A percentile compares a stretch with the other conserved stretches of the same genome.
Conservation (phyloP, 2,113 vertebrate species). For the Sciurus niger region DNA sequence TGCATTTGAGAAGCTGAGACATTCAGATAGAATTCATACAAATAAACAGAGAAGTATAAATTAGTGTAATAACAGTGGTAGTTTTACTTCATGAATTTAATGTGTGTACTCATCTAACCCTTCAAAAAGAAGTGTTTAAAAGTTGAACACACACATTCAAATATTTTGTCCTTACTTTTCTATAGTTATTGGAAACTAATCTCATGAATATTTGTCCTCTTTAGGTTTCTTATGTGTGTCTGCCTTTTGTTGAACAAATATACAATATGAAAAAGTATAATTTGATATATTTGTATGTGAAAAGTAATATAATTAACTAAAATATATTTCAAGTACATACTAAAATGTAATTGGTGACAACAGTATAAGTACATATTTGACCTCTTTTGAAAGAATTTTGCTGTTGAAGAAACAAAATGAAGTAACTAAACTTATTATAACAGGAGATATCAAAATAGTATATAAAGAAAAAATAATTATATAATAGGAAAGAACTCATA, state of each 20-base stretch:
- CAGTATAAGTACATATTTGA: background rate
- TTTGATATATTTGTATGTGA: background rate
- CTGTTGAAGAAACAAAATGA: background rate
- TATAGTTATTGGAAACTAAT: background rate
- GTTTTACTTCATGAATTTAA: background rate
- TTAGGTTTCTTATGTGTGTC: background rate
- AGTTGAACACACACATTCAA: background rate
- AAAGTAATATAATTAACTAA: background rate
- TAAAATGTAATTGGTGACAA: background rate
- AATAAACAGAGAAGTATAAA: background rate
- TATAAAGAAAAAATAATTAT: background rate
- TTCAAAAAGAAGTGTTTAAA: background rate
- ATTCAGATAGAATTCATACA: background rate
- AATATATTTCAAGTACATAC: background rate
- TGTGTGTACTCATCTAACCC: background rate
- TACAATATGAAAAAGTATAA: background rate
- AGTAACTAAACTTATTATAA: background rate
- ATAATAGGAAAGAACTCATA: background rate
- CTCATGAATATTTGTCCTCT: background rate
- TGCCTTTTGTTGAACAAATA: background rate
- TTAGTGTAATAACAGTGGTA: background rate
- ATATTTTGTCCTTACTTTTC: background rate
- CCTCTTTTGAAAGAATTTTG: background rate
- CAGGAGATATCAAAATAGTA: background rate
- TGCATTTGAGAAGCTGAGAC: background rate